A percentile compares a stretch with the other conserved stretches of the same genome.
Conservation (phyloP, 2,113 vertebrate genomes). For the Amblyopsis rosae region DNA sequence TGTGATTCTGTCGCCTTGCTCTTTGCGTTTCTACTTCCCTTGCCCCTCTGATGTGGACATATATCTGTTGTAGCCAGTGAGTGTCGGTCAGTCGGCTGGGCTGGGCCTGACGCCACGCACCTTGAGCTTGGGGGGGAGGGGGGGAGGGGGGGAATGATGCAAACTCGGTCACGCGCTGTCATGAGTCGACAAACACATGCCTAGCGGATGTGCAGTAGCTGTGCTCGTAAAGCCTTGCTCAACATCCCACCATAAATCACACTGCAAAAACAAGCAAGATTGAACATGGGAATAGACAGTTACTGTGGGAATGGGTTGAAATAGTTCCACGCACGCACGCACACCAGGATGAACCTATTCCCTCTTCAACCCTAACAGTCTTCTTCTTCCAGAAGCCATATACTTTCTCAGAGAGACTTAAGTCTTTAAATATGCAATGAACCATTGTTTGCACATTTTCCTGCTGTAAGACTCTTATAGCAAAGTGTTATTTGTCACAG, state of each 20-base stretch:
- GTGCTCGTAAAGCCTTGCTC: conserved; percentile 23
- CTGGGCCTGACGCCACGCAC: conserved; percentile 26
- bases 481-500: neutral
- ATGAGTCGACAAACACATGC: conserved; percentile 40
- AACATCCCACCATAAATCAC: neutral
- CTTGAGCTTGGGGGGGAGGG: conserved; percentile 20
- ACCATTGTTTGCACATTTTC: too few relatives aligned
- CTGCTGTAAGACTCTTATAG: neutral
- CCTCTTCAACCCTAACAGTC: neutral
- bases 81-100: conserved; percentile 9
- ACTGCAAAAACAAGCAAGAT: conserved; percentile 45
- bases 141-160: conserved; percentile 22
- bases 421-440: conserved; percentile 23
- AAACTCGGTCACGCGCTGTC: conserved; percentile 42
- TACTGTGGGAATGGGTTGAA: conserved; percentile 33
- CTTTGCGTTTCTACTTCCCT: neutral
- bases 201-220: conserved; percentile 28
- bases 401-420: neutral
- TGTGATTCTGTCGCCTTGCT: neutral
- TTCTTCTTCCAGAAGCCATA: conserved; percentile 18
- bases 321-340: neutral
- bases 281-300: conserved; percentile 24
- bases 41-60: neutral
- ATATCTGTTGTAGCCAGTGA: neutral
- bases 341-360: neutral